Evolutionary conservation across 2,797 vertebrate genomes (phyloP).

Genomic region (Enoplosus armatus): DNA sequence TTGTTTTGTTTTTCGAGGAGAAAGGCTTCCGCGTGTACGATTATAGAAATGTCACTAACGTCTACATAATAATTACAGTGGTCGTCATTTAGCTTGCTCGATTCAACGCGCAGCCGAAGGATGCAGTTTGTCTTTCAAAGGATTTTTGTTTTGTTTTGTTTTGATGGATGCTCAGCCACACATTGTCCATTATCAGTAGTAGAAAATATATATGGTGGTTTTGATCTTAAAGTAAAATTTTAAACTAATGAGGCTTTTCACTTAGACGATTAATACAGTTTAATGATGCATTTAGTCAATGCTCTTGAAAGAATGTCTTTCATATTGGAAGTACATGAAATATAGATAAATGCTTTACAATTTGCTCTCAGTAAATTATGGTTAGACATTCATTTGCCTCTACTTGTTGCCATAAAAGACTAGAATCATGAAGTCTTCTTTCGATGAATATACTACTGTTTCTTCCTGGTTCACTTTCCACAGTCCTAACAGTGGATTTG

Average conservation of each 20-base stretch:
- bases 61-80: neutral
- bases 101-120: slow-evolving; percentile 4
- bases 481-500: slow-evolving; percentile 37
- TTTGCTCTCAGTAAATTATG: slow-evolving; percentile 2
- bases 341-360: slow-evolving; percentile 21
- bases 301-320: slow-evolving; percentile 13
- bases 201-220: neutral
- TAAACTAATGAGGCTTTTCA: slow-evolving; percentile 30
- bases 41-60: neutral
- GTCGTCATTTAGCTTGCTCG: neutral
- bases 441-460: slow-evolving; percentile 22
- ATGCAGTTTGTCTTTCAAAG: neutral
- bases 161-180: slow-evolving; percentile 2
- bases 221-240: slow-evolving; percentile 3
- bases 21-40: neutral
- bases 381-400: neutral
- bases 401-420: slow-evolving; percentile 9
- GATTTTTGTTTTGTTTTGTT: neutral
- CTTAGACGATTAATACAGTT: slow-evolving; percentile 18
- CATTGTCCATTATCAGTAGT: neutral
- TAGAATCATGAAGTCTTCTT: slow-evolving; percentile 3
- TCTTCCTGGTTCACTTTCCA: slow-evolving; percentile 23
- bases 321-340: slow-evolving; percentile 13
- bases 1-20: no score
- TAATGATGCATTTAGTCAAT: slow-evolving; percentile 1